phyloP scores from a whole-genome alignment of 2,888 invertebrate species.

The Agonopterix alstromeriana region DNA sequence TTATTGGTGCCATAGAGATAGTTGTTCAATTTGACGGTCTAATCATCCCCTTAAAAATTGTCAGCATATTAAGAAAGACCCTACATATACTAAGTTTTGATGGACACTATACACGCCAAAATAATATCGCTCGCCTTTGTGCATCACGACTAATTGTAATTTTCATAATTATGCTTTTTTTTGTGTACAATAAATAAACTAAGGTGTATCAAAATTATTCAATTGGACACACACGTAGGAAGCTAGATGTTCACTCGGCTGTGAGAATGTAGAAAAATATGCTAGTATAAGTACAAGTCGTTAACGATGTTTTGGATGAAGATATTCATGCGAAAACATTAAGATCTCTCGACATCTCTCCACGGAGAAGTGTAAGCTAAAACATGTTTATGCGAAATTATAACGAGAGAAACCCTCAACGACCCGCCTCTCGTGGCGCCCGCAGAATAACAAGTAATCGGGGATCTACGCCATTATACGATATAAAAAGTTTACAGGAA shows the following conservation, averaged over 20 bases:
- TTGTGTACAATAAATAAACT: no score
- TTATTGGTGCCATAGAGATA: no score
- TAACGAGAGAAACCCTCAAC: constrained; percentile 57
- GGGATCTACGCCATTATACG: constrained; percentile 19
- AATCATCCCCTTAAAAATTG: no score
- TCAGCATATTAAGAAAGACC: no score
- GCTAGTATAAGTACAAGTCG: constrained; percentile 6
- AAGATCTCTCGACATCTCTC: constrained; percentile 39
- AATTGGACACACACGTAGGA: no score
- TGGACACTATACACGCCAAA: neutral
- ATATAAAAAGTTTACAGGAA: constrained; percentile 38
- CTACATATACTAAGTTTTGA: no score
- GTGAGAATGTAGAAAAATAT: neutral
- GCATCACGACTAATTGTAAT: no score
- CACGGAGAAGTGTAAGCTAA: constrained; percentile 44
- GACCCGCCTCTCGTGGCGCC: constrained; percentile 31
- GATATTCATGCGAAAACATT: constrained; percentile 59
- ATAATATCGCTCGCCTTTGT: no score
- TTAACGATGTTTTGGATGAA: constrained; percentile 49
- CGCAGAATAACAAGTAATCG: constrained; percentile 56
- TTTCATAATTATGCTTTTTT: no score
- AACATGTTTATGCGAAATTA: constrained; percentile 69
- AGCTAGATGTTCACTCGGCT: no score
- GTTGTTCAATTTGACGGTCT: no score
- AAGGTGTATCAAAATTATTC: no score